Base-by-base conservation (phyloP, 2,888 invertebrate genomes). In the Tortricodes alternella region DNA sequence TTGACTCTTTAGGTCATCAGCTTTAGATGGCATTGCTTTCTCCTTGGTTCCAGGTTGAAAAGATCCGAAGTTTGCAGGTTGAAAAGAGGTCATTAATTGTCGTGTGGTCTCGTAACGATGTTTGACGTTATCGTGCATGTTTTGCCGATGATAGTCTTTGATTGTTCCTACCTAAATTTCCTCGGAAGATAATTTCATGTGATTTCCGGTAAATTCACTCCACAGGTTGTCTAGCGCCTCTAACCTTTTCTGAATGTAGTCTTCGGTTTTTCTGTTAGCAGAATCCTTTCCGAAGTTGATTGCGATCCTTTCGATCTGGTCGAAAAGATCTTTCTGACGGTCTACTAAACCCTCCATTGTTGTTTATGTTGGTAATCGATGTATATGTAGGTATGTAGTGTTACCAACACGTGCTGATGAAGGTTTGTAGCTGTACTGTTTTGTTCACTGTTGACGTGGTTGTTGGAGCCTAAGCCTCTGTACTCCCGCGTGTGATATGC, bases 1-100 rank as follows among this genome's bases (percentile, higher is more conserved):
- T n/a, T 55, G 55, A 58, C 1, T 43, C 16, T 21, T 24, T 13
- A 62, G 41, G 9, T 55, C 49, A 9, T 52, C 53, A n/a, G 32
- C 24, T 3, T 57, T 15, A 19, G 49, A 57, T 7, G 32, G 35
- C 53, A 62, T 61, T 0, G 61, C n/a, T n/a, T n/a, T n/a, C n/a
- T n/a, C n/a, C n/a, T n/a, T n/a, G n/a, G n/a, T n/a, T n/a, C n/a
- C n/a, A n/a, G n/a, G n/a, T n/a, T n/a, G n/a, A n/a, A n/a, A n/a
- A n/a, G n/a, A n/a, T n/a, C n/a, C n/a, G n/a, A n/a, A n/a, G n/a
- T n/a, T n/a, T n/a, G n/a, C n/a, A n/a, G n/a, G n/a, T n/a, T n/a
- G n/a, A n/a, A n/a, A n/a, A n/a, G n/a, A n/a, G n/a, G n/a, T n/a
- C n/a, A n/a, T n/a, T n/a, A n/a, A n/a, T n/a, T n/a, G n/a, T n/a